Base-by-base conservation (phyloP, 92 coral and sea anemone genomes). In the Scolanthus callimorphus region DNA sequence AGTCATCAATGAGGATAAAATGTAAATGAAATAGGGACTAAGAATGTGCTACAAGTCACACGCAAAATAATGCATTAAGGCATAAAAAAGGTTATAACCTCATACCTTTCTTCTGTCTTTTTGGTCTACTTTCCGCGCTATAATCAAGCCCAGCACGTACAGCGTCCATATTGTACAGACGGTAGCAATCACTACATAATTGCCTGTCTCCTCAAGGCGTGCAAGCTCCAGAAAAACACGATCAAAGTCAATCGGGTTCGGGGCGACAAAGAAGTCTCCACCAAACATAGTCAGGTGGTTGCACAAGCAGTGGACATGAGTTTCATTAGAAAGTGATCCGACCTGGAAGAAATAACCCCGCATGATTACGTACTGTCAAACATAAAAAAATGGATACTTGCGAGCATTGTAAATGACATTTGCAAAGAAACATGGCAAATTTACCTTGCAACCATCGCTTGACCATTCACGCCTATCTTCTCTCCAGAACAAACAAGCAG, bases 221-320 rank as follows among this genome's bases (percentile, higher is more conserved):
- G 71, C 81, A 56, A 86, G 82, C 71, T 74, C 81, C 1, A 51
- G 50, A 41, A 85, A 72, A 1, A 87, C 90, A 28, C 77, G 60
- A 50, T 91, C 96, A 58, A 91, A 91, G 47, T 91, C 90, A 52
- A 91, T 91, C 1, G 96, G 97, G 67, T 91, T 91, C 38, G 97
- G 97, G 4, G 91, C 97, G 21, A 91, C 91, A 25, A 91, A 69
- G 59, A 91, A 77, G 37, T 83, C 52, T n/a, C n/a, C n/a, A n/a
- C n/a, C n/a, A n/a, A n/a, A n/a, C n/a, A n/a, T n/a, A n/a, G n/a
- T n/a, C n/a, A 91, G 79, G 50, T 91, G 97, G 49, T 63, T 73
- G 39, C 97, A 91, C 27, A 72, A 41, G 54, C 97, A 91, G 19
- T 87, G 88, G 23, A 87, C 62, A 49, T 49, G 70, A 11, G 58